Percentiles rank a stretch among this genome's conserved stretches.
Evolutionary conservation across 2,113 vertebrate species (phyloP).

Genomic region (Ptilonorhynchus violaceus): DNA sequence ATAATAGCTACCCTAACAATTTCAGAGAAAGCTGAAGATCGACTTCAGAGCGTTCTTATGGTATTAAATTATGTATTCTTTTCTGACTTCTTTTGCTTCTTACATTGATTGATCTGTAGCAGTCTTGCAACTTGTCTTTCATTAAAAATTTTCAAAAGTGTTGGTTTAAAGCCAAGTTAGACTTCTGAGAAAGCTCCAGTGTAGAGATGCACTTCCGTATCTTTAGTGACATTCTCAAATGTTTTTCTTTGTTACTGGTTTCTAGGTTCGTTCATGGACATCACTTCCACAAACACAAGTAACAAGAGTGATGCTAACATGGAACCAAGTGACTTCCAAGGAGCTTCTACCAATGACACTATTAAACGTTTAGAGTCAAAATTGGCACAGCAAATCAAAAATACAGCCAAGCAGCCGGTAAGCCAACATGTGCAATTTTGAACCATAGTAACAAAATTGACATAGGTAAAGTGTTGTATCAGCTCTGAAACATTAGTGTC

Average conservation of each 20-base stretch:
- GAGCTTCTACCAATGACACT: conserved; percentile 90
- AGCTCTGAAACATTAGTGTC: background rate
- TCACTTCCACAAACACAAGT: conserved; percentile 90
- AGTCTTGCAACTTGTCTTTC: background rate
- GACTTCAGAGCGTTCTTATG: background rate
- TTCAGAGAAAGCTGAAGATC: background rate
- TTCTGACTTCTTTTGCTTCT: background rate
- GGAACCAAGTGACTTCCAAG: conserved; percentile 87
- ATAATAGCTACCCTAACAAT: background rate
- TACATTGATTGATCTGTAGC: background rate
- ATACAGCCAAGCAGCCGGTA: conserved; percentile 78
- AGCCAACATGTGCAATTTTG: background rate
- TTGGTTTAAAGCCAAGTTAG: background rate
- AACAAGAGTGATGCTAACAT: conserved; percentile 91
- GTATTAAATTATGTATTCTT: background rate
- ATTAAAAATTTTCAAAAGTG: background rate
- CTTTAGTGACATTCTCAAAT: background rate
- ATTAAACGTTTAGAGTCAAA: conserved; percentile 94
- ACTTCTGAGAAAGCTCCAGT: background rate
- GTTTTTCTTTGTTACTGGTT: background rate
- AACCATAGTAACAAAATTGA: background rate
- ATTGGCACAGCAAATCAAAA: conserved; percentile 85
- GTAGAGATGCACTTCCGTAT: background rate
- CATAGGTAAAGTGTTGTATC: background rate
- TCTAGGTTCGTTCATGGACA: conserved; percentile 89